phyloP scores from a whole-genome alignment of 2,888 invertebrate genomes.

The Caradrina clavipalpis region DNA sequence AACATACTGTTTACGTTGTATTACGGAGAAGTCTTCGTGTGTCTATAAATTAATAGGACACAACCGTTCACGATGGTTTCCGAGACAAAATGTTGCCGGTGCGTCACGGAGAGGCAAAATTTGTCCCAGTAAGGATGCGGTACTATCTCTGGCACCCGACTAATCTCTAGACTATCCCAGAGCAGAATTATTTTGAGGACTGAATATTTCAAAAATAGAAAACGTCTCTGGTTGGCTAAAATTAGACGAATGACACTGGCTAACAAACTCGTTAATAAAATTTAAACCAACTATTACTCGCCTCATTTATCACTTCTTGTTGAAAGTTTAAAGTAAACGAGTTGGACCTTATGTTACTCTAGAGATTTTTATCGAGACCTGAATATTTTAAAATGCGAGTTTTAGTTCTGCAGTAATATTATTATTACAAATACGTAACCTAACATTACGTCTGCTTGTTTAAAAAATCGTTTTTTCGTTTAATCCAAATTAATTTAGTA shows the following conservation, averaged over 20 bases:
- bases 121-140: slow-evolving; percentile 68
- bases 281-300: slow-evolving; percentile 19
- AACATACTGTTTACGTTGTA: slow-evolving; percentile 69
- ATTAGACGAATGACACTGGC: slow-evolving; percentile 45
- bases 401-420: no score
- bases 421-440: no score
- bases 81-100: slow-evolving; percentile 77
- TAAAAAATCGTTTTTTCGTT: no score
- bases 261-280: slow-evolving; percentile 35
- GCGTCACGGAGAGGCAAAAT: slow-evolving; percentile 57
- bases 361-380: slow-evolving; percentile 3
- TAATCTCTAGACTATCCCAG: slow-evolving; percentile 37
- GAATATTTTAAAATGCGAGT: slow-evolving; percentile 14
- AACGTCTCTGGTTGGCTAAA: slow-evolving; percentile 40
- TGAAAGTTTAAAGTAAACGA: slow-evolving; percentile 14
- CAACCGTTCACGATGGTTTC: slow-evolving; percentile 80
- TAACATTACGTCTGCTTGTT: no score
- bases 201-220: slow-evolving; percentile 55
- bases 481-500: neutral
- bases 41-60: slow-evolving; percentile 67
- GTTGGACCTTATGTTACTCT: slow-evolving; percentile 16
- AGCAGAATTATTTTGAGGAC: slow-evolving; percentile 36
- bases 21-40: slow-evolving; percentile 62
- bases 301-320: slow-evolving; percentile 46
- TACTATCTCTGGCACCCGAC: slow-evolving; percentile 55